phyloP scores from a whole-genome alignment of 2,113 vertebrate genomes.

The Dendropsophus ebraccatus region DNA sequence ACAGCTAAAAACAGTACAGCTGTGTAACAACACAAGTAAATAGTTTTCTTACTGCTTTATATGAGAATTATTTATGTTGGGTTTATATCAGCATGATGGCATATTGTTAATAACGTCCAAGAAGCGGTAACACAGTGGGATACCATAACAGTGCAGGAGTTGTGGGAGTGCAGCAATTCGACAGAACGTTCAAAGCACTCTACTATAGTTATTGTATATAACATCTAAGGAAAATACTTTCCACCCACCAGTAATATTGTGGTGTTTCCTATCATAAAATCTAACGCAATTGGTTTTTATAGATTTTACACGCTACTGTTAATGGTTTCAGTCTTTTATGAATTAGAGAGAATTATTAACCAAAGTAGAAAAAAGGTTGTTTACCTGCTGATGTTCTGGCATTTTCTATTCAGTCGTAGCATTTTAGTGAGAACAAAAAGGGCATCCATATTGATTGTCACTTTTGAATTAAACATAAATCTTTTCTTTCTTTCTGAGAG shows the following conservation, averaged over 20 bases:
- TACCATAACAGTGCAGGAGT: slow-evolving; percentile 6
- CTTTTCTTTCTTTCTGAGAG: no score
- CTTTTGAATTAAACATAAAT: not conserved
- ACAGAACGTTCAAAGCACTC: not conserved
- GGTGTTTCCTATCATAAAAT: not conserved
- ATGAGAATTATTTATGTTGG: slow-evolving; percentile 45
- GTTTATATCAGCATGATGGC: slow-evolving; percentile 39
- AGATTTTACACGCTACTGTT: not conserved
- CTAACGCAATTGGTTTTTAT: not conserved
- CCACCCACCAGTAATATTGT: not conserved
- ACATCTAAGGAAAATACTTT: not conserved
- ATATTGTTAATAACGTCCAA: slow-evolving; percentile 40
- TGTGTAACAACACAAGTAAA: slow-evolving; percentile 31
- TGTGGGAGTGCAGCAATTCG: slow-evolving; percentile 15
- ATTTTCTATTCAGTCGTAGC: not conserved
- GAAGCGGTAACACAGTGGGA: slow-evolving; percentile 34
- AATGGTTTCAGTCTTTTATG: not conserved
- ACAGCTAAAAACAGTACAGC: slow-evolving; percentile 31
- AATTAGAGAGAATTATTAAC: not conserved
- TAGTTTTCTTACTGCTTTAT: slow-evolving; percentile 34
- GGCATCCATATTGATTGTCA: not conserved
- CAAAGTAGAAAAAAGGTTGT: not conserved
- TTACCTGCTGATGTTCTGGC: not conserved
- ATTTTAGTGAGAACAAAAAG: not conserved
- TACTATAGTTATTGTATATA: not conserved